Evolutionary conservation across 1,140 invertebrate species (phyloP), one percentile per base, ranked within the genome.

Genomic region (Protaetia brevitarsis): DNA sequence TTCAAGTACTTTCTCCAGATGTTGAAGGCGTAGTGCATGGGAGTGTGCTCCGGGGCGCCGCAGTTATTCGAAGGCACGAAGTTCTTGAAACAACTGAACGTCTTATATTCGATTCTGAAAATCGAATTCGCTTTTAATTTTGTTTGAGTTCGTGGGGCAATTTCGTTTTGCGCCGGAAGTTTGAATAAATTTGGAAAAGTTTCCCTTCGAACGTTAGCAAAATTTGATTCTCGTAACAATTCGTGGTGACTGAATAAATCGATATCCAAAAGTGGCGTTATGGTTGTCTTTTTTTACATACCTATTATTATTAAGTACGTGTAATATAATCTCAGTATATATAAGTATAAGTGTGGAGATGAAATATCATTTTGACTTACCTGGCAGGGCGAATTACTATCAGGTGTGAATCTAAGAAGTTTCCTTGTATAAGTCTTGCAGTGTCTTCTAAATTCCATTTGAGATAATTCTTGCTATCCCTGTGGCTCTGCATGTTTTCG

Each of bases 21-120:
- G 91, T 61, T 84, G 82, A 36, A 93, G 77, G 87, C 86, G 69
- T 85, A 82, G 73, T 88, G 83, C 65, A 84, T 88, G 10, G 89
- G 86, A 1, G 81, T 84, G 76, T 92, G 89, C 41, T 86, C 83
- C 2, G 91, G 91, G 11, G 86, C 84, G 27, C 90, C 90, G 58
- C 87, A 88, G 74, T 89, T 86, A 76, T 88, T 71, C 67, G 87
- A 87, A 26, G 84, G 82, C 23, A 95, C 89, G 82, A 95, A 96
- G 80, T 95, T 95, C 74, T 90, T 87, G 77, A 88, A 96, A 72
- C 92, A 93, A 74, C 89, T 92, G 77, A 92, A 94, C 29, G 88
- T 92, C 69, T 89, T 88, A 65, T 88, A 86, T 72, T 90, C 85
- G 85, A 94, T 92, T 76, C 89, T 89, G 73, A 69, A 83, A n/a